Evolutionary conservation across 2,113 vertebrate genomes (phyloP), one percentile per base, ranked within the genome.

Genomic region (Tragelaphus buxtoni): DNA sequence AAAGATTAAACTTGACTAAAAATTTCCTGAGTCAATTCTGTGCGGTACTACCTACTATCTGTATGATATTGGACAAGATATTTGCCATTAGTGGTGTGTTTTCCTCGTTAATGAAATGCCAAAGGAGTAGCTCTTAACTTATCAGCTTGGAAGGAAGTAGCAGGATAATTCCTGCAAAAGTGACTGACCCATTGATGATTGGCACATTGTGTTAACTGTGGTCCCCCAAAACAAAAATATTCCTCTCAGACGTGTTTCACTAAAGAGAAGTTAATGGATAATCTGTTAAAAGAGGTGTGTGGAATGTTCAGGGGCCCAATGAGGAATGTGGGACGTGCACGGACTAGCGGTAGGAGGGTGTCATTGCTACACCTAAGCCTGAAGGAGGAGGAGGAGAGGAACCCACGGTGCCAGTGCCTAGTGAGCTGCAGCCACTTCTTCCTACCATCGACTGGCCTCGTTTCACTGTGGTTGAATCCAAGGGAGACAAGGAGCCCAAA

Each of bases 391-490:
- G 32, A 56, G 69, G 7, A 81, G 30, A 94, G 24, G 4, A 53
- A 16, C 12, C 4, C 20, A 55, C 1, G 10, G 0, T 9, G 20
- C 5, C 11, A 13, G 2, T 45, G 39, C 18, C 65, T 77, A 51
- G 24, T 2, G 13, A 56, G 7, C 60, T 47, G 14, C 4, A 28
- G 9, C n/a, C 49, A 18, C 30, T 90, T 30, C n/a, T 74, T 79
- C 49, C 51, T 53, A 7, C 22, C 30, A 26, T 45, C 0, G 0
- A 9, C 5, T 80, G 7, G 8, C 14, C 39, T 16, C 5, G 16
- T 8, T 82, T 74, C n/a, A 4, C 28, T 45, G 45, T 72, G 22
- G 3, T 35, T 32, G 20, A 90, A 55, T 12, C 16, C 22, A 47
- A 60, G n/a, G 16, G 58, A 45, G 32, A 65, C 26, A 56, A 69